phyloP scores from a whole-genome alignment of 1,140 invertebrate species.

The Hesperophylax magnus region DNA sequence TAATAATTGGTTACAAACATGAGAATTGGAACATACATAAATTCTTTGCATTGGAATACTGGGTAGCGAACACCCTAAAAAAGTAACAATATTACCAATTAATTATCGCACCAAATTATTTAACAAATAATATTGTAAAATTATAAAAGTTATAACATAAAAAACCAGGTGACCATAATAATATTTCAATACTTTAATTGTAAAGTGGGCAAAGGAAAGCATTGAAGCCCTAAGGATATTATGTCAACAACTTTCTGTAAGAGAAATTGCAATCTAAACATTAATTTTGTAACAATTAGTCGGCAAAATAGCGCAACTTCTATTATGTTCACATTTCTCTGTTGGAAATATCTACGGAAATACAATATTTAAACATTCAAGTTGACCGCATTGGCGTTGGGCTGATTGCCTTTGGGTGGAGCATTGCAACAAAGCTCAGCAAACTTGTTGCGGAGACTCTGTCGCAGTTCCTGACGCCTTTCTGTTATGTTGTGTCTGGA shows the following conservation, averaged over 20 bases:
- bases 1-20: constrained; percentile 51
- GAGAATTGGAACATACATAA: constrained; percentile 50
- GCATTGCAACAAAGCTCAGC: constrained; percentile 79
- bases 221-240: constrained; percentile 42
- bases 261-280: constrained; percentile 47
- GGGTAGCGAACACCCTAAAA: constrained; percentile 31
- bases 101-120: constrained; percentile 45
- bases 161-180: constrained; percentile 44
- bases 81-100: constrained; percentile 37
- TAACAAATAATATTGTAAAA: constrained; percentile 49
- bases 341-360: constrained; percentile 35
- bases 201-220: constrained; percentile 36
- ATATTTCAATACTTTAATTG: constrained; percentile 39
- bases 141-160: constrained; percentile 48
- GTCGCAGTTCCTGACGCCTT: constrained; percentile 85
- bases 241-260: constrained; percentile 45
- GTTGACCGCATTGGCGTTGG: background rate
- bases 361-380: constrained; percentile 27
- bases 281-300: constrained; percentile 39
- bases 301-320: constrained; percentile 36
- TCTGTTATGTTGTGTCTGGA: constrained; percentile 83
- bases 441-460: constrained; percentile 86
- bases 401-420: constrained; percentile 52
- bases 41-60: constrained; percentile 46
- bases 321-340: constrained; percentile 43